phyloP scores from a whole-genome alignment of 1,140 invertebrate genomes.

The Andricus grossulariae region DNA sequence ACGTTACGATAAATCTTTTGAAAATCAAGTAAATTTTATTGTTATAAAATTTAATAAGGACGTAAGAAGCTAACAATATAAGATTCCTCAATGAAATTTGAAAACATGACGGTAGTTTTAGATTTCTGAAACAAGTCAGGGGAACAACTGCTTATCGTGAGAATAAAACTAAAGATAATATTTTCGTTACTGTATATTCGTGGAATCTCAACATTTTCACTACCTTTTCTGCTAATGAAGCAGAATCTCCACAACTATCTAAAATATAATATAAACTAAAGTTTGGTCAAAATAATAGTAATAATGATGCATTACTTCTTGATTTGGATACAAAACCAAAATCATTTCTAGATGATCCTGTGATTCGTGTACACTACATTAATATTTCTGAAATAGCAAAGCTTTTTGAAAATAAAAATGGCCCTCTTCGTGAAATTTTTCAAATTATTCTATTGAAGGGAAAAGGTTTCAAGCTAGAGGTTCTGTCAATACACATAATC shows the following conservation, averaged over 20 bases:
- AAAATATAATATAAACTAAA: conserved; percentile 34
- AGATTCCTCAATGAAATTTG: conserved; percentile 34
- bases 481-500: conserved; percentile 3
- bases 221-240: conserved; percentile 36
- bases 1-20: no score
- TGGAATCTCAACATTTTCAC: conserved; percentile 42
- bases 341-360: conserved; percentile 32
- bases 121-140: conserved; percentile 38
- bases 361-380: conserved; percentile 31
- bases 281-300: background rate
- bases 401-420: conserved; percentile 26
- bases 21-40: no score
- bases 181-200: conserved; percentile 17
- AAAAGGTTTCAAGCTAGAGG: conserved; percentile 31
- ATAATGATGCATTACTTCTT: background rate
- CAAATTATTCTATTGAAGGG: conserved; percentile 27
- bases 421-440: conserved; percentile 31
- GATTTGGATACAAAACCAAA: conserved; percentile 6
- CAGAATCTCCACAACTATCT: conserved; percentile 35
- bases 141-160: conserved; percentile 43
- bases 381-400: conserved; percentile 5
- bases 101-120: conserved; percentile 39
- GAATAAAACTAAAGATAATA: conserved; percentile 33
- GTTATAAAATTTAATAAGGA: no score
- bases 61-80: conserved; percentile 21